A percentile compares a stretch with the other conserved stretches of the same genome.
Evolutionary conservation across 2,888 invertebrate genomes (phyloP).

Genomic region (Mantis religiosa): DNA sequence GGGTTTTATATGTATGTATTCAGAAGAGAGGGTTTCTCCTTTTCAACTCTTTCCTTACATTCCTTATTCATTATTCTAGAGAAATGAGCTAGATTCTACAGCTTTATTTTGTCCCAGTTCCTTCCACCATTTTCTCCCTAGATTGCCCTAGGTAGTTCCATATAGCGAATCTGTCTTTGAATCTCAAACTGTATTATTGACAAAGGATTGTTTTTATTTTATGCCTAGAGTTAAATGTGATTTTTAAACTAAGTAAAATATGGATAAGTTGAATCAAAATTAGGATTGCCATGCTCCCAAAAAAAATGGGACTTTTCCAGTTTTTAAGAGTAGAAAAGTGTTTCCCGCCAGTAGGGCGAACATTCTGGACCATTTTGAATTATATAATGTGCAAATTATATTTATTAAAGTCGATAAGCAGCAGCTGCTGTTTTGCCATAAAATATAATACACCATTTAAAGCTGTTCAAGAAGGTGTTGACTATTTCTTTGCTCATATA

Average conservation of each 20-base stretch:
- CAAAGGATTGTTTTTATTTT: background rate
- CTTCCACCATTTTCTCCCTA: background rate
- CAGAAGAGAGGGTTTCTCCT: background rate
- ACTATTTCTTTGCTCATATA: too few relatives aligned
- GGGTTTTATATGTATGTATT: background rate
- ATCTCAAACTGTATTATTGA: background rate
- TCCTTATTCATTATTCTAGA: conserved; percentile 1
- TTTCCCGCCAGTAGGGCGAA: too few relatives aligned
- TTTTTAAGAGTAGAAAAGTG: too few relatives aligned
- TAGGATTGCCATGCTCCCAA: too few relatives aligned
- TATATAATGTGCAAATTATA: too few relatives aligned
- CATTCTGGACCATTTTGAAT: too few relatives aligned
- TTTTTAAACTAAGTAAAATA: background rate
- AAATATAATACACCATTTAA: too few relatives aligned
- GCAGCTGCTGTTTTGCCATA: too few relatives aligned
- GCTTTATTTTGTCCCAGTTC: background rate
- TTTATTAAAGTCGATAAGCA: too few relatives aligned
- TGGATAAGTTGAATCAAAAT: background rate
- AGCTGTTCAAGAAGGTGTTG: too few relatives aligned
- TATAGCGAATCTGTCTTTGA: background rate
- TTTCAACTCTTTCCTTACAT: conserved; percentile 9
- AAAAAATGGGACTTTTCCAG: too few relatives aligned
- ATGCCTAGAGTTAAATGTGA: background rate
- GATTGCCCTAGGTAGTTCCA: background rate
- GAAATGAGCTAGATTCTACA: background rate